Percentiles rank a stretch among this genome's conserved stretches.
These are phyloP conservation scores for Phyto melanocephala DNA, from an alignment of 2,888 invertebrate species.

Conservation along the genomic window DNA sequence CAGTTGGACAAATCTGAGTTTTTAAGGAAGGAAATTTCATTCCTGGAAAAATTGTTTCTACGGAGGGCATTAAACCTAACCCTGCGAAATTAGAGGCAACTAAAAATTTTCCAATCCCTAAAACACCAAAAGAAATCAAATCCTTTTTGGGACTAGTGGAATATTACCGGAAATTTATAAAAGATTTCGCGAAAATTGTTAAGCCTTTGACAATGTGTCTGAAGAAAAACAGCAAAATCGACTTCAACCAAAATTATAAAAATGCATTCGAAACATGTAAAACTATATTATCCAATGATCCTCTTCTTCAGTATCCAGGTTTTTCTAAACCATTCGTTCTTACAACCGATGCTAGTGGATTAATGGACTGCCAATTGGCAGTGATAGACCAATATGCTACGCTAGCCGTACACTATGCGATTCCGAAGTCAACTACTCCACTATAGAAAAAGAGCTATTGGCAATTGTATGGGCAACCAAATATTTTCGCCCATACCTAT, in stretches of 20 bases:
- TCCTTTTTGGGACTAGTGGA: constrained; percentile 11
- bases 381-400: constrained; percentile 68
- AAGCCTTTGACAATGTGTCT: constrained; percentile 56
- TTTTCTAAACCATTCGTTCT: constrained; percentile 71
- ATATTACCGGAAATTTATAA: constrained; percentile 16
- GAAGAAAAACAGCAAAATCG: constrained; percentile 40
- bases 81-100: constrained; percentile 34
- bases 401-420: constrained; percentile 67
- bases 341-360: constrained; percentile 71
- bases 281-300: constrained; percentile 51
- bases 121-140: constrained; percentile 27
- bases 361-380: constrained; percentile 68
- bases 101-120: constrained; percentile 34
- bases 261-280: constrained; percentile 61
- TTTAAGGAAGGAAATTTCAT: neutral
- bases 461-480: constrained; percentile 35
- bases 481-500: too few relatives aligned
- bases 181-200: constrained; percentile 31
- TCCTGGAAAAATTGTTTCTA: neutral
- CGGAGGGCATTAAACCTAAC: neutral
- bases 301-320: constrained; percentile 62
- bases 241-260: constrained; percentile 10
- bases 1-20: too few relatives aligned
- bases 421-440: constrained; percentile 67
- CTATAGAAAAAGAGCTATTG: constrained; percentile 53